phyloP scores from a whole-genome alignment of 2,113 vertebrate species.

The Gambusia holbrooki region DNA sequence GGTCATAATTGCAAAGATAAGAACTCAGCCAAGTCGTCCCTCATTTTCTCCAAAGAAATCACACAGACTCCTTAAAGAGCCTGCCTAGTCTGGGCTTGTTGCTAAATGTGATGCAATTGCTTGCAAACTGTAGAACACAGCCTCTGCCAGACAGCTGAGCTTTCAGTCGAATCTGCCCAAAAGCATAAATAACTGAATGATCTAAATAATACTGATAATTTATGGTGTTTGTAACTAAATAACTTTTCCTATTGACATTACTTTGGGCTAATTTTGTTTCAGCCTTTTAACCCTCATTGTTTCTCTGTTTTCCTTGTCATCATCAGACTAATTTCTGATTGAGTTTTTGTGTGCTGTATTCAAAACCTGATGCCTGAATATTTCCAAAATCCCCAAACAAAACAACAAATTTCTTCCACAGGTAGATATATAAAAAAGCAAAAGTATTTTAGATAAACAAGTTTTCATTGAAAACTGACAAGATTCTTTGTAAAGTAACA shows the following conservation, averaged over 20 bases:
- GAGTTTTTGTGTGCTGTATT: not conserved
- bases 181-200: not conserved
- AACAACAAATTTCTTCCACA: slow-evolving; percentile 32
- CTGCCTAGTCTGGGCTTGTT: slow-evolving; percentile 46
- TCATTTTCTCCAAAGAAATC: slow-evolving; percentile 12
- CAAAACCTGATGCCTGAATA: slow-evolving; percentile 16
- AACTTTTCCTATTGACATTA: not conserved
- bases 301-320: no score
- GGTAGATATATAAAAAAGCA: slow-evolving; percentile 18
- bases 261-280: not conserved
- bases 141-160: not conserved
- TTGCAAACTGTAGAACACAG: slow-evolving; percentile 15
- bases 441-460: not conserved
- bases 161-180: not conserved
- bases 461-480: slow-evolving; percentile 21
- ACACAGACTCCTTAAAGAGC: slow-evolving; percentile 27
- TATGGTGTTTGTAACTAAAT: not conserved
- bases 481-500: slow-evolving; percentile 5
- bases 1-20: slow-evolving; percentile 69
- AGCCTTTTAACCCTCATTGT: not conserved
- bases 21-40: slow-evolving; percentile 38
- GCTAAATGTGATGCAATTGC: slow-evolving; percentile 40
- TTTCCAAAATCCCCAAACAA: slow-evolving; percentile 37
- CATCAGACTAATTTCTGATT: not conserved
- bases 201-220: slow-evolving; percentile 1